A percentile compares a stretch with the other conserved stretches of the same genome.
Evolutionary conservation across 2,797 vertebrate species (phyloP).

Genomic region (Brachyrhaphis roseni): DNA sequence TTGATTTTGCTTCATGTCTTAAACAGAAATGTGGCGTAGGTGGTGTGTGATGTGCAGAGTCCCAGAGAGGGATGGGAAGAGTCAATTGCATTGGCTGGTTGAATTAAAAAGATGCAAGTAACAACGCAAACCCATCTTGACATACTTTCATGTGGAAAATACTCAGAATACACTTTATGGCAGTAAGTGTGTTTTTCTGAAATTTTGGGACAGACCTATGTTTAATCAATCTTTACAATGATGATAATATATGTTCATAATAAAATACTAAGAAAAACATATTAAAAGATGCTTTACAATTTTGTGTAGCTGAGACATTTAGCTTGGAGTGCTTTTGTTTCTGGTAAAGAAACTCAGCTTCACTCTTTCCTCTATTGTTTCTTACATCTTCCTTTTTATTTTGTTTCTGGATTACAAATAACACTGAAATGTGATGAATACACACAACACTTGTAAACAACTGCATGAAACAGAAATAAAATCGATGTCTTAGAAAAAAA

Average conservation of each 20-base stretch:
- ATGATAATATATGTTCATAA: not conserved
- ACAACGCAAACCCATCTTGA: not conserved
- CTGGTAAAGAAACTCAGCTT: too few relatives aligned
- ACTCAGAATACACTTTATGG: not conserved
- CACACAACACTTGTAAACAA: too few relatives aligned
- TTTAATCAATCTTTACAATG: not conserved
- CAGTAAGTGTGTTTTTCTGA: not conserved
- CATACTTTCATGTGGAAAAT: not conserved
- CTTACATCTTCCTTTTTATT: too few relatives aligned
- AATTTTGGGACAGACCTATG: not conserved
- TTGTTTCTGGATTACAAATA: too few relatives aligned
- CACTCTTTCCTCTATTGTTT: too few relatives aligned
- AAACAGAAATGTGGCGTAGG: constrained; percentile 16
- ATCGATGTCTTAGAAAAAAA: too few relatives aligned
- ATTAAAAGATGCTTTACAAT: not conserved
- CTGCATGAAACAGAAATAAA: too few relatives aligned
- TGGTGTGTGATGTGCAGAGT: not conserved
- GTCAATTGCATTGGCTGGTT: not conserved
- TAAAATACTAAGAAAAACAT: not conserved
- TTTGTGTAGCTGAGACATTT: not conserved
- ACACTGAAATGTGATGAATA: too few relatives aligned
- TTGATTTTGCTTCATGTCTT: constrained; percentile 61
- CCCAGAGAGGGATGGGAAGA: not conserved
- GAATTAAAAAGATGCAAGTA: not conserved
- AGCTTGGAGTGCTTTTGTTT: not conserved